Base-by-base conservation (phyloP, 2,797 vertebrate species). In the Sphaeramia orbicularis region DNA sequence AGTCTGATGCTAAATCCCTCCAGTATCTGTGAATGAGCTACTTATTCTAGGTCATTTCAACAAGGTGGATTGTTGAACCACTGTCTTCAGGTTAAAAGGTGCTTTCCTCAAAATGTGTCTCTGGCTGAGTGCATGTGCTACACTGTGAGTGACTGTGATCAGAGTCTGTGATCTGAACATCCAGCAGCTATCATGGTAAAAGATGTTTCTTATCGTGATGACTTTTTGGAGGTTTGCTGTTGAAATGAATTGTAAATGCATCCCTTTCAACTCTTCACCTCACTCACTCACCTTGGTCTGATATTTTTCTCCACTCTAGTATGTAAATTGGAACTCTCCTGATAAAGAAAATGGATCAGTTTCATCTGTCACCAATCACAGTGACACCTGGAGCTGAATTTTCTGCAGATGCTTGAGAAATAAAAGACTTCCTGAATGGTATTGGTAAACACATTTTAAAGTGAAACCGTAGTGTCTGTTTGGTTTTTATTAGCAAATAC, bases 401-500 rank as follows among this genome's bases (percentile, higher is more conserved):
- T 54, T 15, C 12, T 30, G 21, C 65, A 8, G 38, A 45, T 36
- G 27, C 42, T 15, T 75, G 5, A 37, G n/a, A 69, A 13, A 14
- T 50, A 48, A 75, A 60, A 59, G 13, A 24, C n/a, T 16, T 41
- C 11, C 24, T 41, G 21, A 36, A 45, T 38, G 42, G 35, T 58
- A 18, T 19, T 38, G 18, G 42, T 54, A 27, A 47, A 54, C 44
- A 65, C 2, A 2, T 13, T 70, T 70, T 27, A 36, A 35, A 16
- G 14, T 54, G 14, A 68, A 36, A 44, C 44, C 16, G 53, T 37
- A 9, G 36, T 43, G 38, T 38, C 62, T 64, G 58, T 65, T 80
- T 52, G 15, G 50, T 56, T 67, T 60, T 42, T 67, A n/a, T 36
- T n/a, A 47, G 48, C 62, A 49, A 79, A 67, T 51, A 30, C 12